These are phyloP conservation scores for Leucozona laternaria DNA, from an alignment of 2,888 invertebrate genomes.

Conservation along the genomic window DNA sequence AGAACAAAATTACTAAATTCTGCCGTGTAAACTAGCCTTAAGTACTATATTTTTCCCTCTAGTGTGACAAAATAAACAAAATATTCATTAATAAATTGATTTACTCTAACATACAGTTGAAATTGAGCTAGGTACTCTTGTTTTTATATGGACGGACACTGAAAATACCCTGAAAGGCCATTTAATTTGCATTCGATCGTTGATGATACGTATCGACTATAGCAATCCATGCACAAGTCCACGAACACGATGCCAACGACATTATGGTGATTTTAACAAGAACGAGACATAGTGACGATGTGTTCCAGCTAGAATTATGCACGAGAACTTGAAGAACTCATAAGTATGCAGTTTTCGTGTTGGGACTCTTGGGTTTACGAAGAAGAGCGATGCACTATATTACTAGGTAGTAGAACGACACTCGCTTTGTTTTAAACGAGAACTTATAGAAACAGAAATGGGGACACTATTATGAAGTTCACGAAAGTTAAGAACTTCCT, in stretches of 20 bases:
- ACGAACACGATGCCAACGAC: slow-evolving; percentile 26
- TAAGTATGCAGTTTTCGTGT: slow-evolving; percentile 57
- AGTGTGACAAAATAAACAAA: slow-evolving; percentile 23
- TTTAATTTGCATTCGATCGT: slow-evolving; percentile 71
- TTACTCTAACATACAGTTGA: slow-evolving; percentile 10
- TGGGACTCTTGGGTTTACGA: slow-evolving; percentile 4
- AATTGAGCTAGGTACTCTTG: background rate
- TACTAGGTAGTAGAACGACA: background rate
- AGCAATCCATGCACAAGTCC: slow-evolving; percentile 49
- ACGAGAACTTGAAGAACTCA: slow-evolving; percentile 10
- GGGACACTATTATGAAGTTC: background rate
- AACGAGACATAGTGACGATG: slow-evolving; percentile 39
- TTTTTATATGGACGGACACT: background rate
- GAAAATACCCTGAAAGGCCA: slow-evolving; percentile 32
- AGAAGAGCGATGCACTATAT: background rate
- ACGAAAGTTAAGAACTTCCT: slow-evolving; percentile 11
- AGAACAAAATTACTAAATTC: too few relatives aligned
- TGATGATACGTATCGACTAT: slow-evolving; percentile 20
- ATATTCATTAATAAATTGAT: slow-evolving; percentile 63
- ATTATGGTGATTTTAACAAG: slow-evolving; percentile 35
- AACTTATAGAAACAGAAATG: background rate
- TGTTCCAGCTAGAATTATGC: slow-evolving; percentile 12
- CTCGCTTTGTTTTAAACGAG: slow-evolving; percentile 27
- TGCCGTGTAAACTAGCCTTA: too few relatives aligned
- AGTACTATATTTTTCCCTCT: too few relatives aligned